Conservation (phyloP, 2,113 vertebrate species). For the Poeciliopsis occidentalis region DNA sequence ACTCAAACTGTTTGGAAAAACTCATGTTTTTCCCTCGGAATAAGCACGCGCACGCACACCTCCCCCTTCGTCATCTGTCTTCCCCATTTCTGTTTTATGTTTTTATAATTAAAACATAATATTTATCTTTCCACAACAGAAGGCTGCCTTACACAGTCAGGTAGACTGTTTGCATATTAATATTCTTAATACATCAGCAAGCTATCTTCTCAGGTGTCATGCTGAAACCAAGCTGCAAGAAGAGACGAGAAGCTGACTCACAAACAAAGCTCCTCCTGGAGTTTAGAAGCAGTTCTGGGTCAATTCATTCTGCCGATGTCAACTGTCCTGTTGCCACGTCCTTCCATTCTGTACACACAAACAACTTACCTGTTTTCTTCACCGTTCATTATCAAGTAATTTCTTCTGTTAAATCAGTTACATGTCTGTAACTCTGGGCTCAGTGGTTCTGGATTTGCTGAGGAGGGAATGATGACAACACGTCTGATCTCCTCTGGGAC, state of each 20-base stretch:
- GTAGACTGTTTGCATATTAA: slow-evolving; percentile 84
- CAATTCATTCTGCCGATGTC: background rate
- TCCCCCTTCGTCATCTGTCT: slow-evolving; percentile 59
- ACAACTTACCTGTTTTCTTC: too few species aligned
- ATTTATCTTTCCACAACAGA: slow-evolving; percentile 87
- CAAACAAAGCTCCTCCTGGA: slow-evolving; percentile 3
- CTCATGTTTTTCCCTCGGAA: slow-evolving; percentile 70
- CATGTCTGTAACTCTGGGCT: too few species aligned
- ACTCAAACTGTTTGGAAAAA: slow-evolving; percentile 77
- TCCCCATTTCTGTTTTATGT: slow-evolving; percentile 83
- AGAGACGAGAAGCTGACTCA: slow-evolving; percentile 59
- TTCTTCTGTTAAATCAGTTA: too few species aligned
- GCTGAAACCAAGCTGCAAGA: slow-evolving; percentile 63
- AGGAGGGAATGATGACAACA: too few species aligned
- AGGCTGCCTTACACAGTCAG: slow-evolving; percentile 83
- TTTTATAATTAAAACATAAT: slow-evolving; percentile 89
- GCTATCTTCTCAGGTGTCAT: slow-evolving; percentile 79
- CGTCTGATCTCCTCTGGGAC: too few species aligned
- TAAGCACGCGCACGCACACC: slow-evolving; percentile 42
- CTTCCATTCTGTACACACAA: background rate
- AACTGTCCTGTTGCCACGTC: background rate
- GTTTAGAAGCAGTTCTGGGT: background rate
- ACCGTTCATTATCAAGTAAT: too few species aligned
- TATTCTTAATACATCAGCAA: slow-evolving; percentile 84
- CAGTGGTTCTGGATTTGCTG: too few species aligned